Percentiles rank a stretch among this genome's conserved stretches.
These are phyloP conservation scores for Oscheius sp. DNA, from an alignment of 2,888 invertebrate genomes.

Conservation along the genomic window DNA sequence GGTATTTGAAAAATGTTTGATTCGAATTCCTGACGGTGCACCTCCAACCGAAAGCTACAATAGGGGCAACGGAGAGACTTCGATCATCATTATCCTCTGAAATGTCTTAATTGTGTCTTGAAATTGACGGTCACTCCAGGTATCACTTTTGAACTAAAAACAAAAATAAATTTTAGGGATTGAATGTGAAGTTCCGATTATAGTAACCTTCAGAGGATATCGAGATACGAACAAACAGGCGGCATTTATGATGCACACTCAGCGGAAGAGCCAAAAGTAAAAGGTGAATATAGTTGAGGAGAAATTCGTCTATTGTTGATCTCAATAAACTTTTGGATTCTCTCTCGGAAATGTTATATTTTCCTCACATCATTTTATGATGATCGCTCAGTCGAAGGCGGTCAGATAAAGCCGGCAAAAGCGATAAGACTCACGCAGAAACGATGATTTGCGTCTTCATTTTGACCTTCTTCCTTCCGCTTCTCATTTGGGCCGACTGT, in stretches of 20 bases:
- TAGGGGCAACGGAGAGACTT: slow-evolving; percentile 41
- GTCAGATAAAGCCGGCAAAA: too few relatives aligned
- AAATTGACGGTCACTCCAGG: slow-evolving; percentile 63
- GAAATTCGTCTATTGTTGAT: slow-evolving; percentile 24
- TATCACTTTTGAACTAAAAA: too few relatives aligned
- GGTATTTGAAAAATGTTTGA: slow-evolving; percentile 54
- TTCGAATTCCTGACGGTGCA: slow-evolving; percentile 61
- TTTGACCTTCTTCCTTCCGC: too few relatives aligned
- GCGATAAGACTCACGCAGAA: too few relatives aligned
- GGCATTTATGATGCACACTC: slow-evolving; percentile 36
- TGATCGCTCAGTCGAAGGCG: too few relatives aligned
- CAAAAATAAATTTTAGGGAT: too few relatives aligned
- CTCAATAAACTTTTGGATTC: too few relatives aligned
- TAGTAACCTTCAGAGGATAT: slow-evolving; percentile 64
- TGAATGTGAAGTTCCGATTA: slow-evolving; percentile 65
- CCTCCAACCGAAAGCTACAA: slow-evolving; percentile 60
- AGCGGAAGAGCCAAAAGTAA: not conserved
- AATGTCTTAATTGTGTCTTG: slow-evolving; percentile 66
- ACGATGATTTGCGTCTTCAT: too few relatives aligned
- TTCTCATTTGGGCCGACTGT: too few relatives aligned
- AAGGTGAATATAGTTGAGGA: slow-evolving; percentile 25
- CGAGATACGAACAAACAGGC: slow-evolving; percentile 49
- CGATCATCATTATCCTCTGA: slow-evolving; percentile 64
- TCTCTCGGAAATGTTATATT: too few relatives aligned
- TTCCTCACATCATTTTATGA: too few relatives aligned